Conservation (phyloP, 2,113 vertebrate species). For the Gambusia holbrooki region DNA sequence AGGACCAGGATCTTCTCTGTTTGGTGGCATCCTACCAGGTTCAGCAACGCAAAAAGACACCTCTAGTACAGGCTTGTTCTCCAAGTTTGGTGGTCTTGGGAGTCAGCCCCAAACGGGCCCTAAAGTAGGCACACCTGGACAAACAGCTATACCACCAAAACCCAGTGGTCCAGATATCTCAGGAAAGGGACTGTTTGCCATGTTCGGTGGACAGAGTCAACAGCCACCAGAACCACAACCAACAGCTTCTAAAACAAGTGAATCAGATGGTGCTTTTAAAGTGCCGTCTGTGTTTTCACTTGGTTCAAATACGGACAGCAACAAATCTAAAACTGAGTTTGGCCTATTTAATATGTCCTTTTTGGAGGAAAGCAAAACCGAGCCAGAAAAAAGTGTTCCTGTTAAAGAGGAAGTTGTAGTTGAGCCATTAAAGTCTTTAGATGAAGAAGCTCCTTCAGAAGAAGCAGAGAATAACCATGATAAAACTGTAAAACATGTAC, state of each 20-base stretch:
- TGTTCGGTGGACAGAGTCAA: conserved; percentile 70
- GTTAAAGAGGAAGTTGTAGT: conserved; percentile 12
- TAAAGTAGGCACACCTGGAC: conserved; percentile 29
- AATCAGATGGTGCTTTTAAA: conserved; percentile 83
- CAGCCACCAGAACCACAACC: conserved; percentile 44
- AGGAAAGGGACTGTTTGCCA: conserved; percentile 73
- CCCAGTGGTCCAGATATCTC: conserved; percentile 49
- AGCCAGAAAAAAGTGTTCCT: conserved; percentile 36
- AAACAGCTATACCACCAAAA: conserved; percentile 42
- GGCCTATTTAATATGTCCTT: conserved; percentile 85
- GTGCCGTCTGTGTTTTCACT: conserved; percentile 86
- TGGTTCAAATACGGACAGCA: conserved; percentile 65
- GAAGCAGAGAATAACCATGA: conserved; percentile 3
- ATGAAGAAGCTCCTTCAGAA: conserved; percentile 7
- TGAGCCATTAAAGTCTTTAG: conserved; percentile 15
- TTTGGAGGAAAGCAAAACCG: conserved; percentile 82
- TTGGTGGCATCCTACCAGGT: conserved; percentile 76
- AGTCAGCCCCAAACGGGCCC: conserved; percentile 53
- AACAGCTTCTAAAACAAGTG: conserved; percentile 49
- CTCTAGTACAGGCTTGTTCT: conserved; percentile 71
- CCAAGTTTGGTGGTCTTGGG: conserved; percentile 71
- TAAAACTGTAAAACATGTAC: conserved; percentile 12
- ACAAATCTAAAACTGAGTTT: conserved; percentile 82
- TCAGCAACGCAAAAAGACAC: conserved; percentile 70
- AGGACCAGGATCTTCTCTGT: conserved; percentile 71